Evolutionary conservation across 2,888 invertebrate genomes (phyloP).

Genomic region (Cerastoderma edule): DNA sequence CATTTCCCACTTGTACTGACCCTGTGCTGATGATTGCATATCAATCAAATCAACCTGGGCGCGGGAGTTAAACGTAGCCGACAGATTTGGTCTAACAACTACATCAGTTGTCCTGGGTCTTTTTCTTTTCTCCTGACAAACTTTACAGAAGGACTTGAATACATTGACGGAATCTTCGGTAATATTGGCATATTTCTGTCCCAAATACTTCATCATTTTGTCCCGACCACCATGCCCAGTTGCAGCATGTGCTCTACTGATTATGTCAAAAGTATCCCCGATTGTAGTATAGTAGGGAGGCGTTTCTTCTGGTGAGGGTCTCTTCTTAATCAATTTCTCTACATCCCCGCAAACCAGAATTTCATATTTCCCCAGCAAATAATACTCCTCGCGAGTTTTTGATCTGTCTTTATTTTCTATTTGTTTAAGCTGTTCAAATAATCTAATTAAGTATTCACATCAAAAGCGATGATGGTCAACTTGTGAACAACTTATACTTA

Average conservation of each 20-base stretch:
- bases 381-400: too few relatives aligned
- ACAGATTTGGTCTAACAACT: conserved; percentile 18
- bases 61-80: conserved; percentile 22
- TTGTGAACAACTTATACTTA: too few relatives aligned
- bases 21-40: conserved; percentile 27
- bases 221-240: conserved; percentile 29
- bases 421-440: too few relatives aligned
- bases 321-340: conserved; percentile 37
- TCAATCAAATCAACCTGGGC: conserved; percentile 33
- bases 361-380: too few relatives aligned
- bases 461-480: too few relatives aligned
- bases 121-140: conserved; percentile 26
- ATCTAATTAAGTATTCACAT: too few relatives aligned
- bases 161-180: conserved; percentile 13
- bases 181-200: conserved; percentile 28
- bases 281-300: conserved; percentile 40
- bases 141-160: conserved; percentile 27
- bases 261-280: conserved; percentile 42
- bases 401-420: too few relatives aligned
- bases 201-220: conserved; percentile 8
- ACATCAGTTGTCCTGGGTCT: conserved; percentile 21
- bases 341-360: conserved; percentile 38
- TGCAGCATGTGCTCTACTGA: conserved; percentile 28
- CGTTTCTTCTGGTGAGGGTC: conserved; percentile 21
- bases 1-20: conserved; percentile 27